Base-by-base conservation (phyloP, 2,113 vertebrate species). In the Xerus inauris region DNA sequence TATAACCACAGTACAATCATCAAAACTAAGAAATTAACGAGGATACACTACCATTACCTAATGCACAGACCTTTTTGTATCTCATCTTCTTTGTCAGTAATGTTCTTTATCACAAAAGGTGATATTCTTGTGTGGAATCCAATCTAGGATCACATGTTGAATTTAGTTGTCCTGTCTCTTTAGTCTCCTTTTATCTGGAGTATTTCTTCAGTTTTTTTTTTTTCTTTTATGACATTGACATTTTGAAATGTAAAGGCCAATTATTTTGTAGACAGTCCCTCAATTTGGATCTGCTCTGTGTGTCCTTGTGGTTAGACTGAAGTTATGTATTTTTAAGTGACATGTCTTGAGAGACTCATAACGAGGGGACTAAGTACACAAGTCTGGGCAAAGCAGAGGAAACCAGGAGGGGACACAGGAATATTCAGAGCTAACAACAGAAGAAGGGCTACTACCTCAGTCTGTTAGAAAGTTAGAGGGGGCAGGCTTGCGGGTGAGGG, bases 161-260 rank as follows among this genome's bases (percentile, higher is more conserved):
- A 49, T 67, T 94, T 71, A 65, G 71, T 30, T 88, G 24, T 24
- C 5, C 0, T 64, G 42, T 75, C 40, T 76, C 69, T 80, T 87
- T 90, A 38, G 14, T 80, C 20, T 92, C 28, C 40, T 94, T 95
- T 59, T 71, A 86, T 82, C n/a, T 94, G 59, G 6, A 90, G 26
- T 77, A 42, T 91, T 96, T 91, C 51, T 42, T 90, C 20, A 11
- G 38, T 54, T 62, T 67, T 40, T 69, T 57, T 87, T 76, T 89
- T 86, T 67, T 81, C 67, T 77, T 81, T 69, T 19, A 47, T 16
- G 47, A 77, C 12, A n/a, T 69, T 94, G 69, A 80, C 77, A 93
- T 93, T 96, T 94, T 64, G 49, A 88, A 94, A 11, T 65, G 30
- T 45, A 91, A 75, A 85, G 28, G 38, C 51, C 86, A 69, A 13